Evolutionary conservation across 2,888 invertebrate genomes (phyloP).

Genomic region (Drosophila stalkeri): DNA sequence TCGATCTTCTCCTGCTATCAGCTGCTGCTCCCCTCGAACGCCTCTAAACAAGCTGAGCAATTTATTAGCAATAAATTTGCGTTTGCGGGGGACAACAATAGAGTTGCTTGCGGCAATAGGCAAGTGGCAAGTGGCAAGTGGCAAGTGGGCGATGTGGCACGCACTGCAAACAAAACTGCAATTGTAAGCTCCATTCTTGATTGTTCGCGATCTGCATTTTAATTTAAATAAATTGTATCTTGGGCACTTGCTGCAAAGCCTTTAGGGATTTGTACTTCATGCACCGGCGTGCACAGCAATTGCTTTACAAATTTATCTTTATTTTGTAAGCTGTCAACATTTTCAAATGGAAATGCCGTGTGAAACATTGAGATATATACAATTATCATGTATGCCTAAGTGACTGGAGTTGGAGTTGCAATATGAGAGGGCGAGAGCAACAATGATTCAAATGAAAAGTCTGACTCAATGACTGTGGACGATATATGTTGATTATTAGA

Average conservation of each 20-base stretch:
- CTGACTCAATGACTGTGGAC: not conserved
- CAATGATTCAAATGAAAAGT: not conserved
- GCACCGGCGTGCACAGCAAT: constrained; percentile 45
- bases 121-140: constrained; percentile 35
- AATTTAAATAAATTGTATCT: constrained; percentile 73
- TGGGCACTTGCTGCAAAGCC: constrained; percentile 18
- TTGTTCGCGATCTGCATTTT: constrained; percentile 66
- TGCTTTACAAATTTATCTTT: constrained; percentile 38
- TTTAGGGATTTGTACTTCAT: constrained; percentile 5
- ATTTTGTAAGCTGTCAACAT: not conserved
- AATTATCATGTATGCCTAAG: too few species aligned
- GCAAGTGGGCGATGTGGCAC: constrained; percentile 34
- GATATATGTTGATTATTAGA: too few species aligned
- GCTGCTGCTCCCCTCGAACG: constrained; percentile 13
- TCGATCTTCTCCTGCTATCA: not conserved
- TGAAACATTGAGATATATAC: not conserved
- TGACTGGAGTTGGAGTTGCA: not conserved
- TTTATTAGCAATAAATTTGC: constrained; percentile 78
- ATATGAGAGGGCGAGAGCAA: not conserved
- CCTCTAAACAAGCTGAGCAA: constrained; percentile 58
- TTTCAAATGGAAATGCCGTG: not conserved
- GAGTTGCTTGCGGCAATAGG: constrained; percentile 10
- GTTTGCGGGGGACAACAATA: constrained; percentile 35
- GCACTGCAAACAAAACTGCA: constrained; percentile 37
- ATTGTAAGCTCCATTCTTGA: constrained; percentile 27